Conservation (phyloP, 1,140 invertebrate genomes). For the Scaptodrosophila lebanonensis region DNA sequence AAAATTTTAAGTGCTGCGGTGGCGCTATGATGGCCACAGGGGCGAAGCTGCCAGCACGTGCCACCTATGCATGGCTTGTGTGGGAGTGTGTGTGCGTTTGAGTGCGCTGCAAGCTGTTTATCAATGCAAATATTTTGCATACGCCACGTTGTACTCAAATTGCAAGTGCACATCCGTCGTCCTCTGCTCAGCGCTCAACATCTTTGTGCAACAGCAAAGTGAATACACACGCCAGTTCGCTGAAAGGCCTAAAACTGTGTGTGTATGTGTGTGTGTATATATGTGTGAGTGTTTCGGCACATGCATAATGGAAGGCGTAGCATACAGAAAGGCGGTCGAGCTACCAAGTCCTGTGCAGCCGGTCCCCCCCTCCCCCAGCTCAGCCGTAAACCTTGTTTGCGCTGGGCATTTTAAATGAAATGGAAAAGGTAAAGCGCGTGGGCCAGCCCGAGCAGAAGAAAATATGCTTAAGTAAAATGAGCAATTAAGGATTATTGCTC, state of each 20-base stretch:
- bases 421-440: constrained; percentile 33
- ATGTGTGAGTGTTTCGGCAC: constrained; percentile 13
- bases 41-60: no score
- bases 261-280: constrained; percentile 19
- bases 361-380: not conserved
- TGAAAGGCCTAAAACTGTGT: constrained; percentile 67
- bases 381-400: constrained; percentile 58
- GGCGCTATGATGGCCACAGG: no score
- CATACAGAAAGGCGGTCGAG: constrained; percentile 33
- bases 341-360: constrained; percentile 55
- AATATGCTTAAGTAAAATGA: constrained; percentile 71
- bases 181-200: constrained; percentile 13
- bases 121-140: constrained; percentile 75
- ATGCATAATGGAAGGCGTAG: constrained; percentile 62
- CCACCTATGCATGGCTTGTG: constrained; percentile 27
- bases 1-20: constrained; percentile 63
- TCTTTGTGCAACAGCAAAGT: constrained; percentile 45
- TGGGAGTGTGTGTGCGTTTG: no score
- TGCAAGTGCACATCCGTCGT: constrained; percentile 65
- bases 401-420: constrained; percentile 69
- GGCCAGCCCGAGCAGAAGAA: constrained; percentile 30
- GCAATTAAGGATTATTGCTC: constrained; percentile 73
- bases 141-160: constrained; percentile 71
- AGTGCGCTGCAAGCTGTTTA: constrained; percentile 65
- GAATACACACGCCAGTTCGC: constrained; percentile 48